Evolutionary conservation across 1,140 invertebrate species (phyloP).

Genomic region (Adelges cooleyi): DNA sequence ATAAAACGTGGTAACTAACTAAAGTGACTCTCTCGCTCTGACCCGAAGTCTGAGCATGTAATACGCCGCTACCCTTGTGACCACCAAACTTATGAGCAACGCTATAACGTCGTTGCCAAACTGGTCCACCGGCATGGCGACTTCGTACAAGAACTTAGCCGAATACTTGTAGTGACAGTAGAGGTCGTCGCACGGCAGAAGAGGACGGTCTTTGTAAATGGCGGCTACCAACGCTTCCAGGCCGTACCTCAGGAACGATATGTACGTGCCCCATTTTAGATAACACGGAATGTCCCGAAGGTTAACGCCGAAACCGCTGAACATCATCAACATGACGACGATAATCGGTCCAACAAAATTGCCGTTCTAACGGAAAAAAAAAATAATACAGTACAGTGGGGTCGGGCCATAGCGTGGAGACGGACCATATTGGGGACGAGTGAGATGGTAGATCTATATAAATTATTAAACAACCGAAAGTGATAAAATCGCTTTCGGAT

Average conservation of each 20-base stretch:
- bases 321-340: conserved; percentile 77
- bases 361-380: conserved; percentile 50
- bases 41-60: conserved; percentile 70
- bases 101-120: conserved; percentile 74
- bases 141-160: conserved; percentile 59
- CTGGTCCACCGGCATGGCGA: conserved; percentile 64
- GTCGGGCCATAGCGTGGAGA: too few species aligned
- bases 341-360: conserved; percentile 67
- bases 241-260: conserved; percentile 77
- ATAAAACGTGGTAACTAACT: too few species aligned
- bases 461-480: too few species aligned
- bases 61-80: conserved; percentile 61
- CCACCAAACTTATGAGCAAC: conserved; percentile 54
- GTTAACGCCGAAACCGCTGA: conserved; percentile 68
- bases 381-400: too few species aligned
- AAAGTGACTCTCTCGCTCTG: conserved; percentile 41
- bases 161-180: conserved; percentile 71
- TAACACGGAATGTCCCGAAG: conserved; percentile 63
- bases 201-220: conserved; percentile 65
- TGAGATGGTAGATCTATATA: too few species aligned
- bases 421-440: too few species aligned
- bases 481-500: too few species aligned
- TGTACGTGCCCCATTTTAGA: conserved; percentile 73
- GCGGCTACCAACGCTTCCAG: conserved; percentile 71
- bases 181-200: conserved; percentile 47